A percentile compares a stretch with the other conserved stretches of the same genome.
These are phyloP conservation scores for Zapus hudsonius DNA, from an alignment of 2,113 vertebrate species.

Conservation along the genomic window DNA sequence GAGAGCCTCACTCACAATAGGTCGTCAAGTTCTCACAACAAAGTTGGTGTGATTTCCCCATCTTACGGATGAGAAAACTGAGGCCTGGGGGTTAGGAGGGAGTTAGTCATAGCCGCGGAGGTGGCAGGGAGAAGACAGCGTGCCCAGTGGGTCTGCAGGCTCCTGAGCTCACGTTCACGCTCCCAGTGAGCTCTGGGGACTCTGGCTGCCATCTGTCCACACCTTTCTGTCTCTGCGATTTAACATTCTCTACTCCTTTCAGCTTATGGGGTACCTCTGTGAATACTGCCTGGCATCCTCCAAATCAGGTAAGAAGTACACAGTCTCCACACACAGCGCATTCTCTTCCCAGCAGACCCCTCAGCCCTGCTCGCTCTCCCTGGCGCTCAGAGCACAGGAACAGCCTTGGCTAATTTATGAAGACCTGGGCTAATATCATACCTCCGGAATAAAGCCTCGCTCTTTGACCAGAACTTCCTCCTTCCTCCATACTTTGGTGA, in stretches of 20 bases:
- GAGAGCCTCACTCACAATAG: background rate
- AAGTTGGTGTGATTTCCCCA: background rate
- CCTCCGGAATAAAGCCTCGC: too few relatives aligned
- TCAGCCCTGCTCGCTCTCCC: background rate
- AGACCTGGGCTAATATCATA: too few relatives aligned
- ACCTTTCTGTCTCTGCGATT: background rate
- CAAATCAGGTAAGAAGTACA: slow-evolving; percentile 2
- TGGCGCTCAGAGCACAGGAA: too few relatives aligned
- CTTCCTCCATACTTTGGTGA: too few relatives aligned
- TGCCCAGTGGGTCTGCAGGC: background rate
- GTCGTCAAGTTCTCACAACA: background rate
- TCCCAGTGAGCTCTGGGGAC: background rate
- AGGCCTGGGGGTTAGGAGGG: background rate
- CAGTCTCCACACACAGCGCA: background rate
- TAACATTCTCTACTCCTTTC: background rate
- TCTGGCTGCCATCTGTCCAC: background rate
- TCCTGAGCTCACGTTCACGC: background rate
- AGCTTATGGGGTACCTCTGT: background rate
- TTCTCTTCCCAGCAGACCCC: background rate
- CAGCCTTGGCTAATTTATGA: too few relatives aligned
- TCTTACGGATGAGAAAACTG: background rate
- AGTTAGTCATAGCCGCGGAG: background rate
- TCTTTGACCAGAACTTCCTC: background rate
- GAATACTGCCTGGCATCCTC: background rate
- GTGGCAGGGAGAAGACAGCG: background rate